Conservation (phyloP, 2,888 invertebrate species). For the Lomographa bimaculata region DNA sequence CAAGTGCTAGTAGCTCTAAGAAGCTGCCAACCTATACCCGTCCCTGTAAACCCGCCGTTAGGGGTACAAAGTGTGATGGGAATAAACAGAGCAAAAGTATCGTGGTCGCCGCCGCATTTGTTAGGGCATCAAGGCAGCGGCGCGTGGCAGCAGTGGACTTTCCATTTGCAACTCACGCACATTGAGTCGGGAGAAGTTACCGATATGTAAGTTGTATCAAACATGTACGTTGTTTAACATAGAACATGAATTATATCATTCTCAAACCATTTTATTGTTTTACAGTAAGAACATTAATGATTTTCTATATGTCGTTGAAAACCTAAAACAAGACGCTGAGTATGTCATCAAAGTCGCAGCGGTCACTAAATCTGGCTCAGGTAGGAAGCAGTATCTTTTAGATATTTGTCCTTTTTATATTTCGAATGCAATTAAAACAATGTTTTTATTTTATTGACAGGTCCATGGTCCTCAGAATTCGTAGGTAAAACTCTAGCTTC, state of each 20-base stretch:
- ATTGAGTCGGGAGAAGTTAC: slow-evolving; percentile 56
- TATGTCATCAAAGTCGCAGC: slow-evolving; percentile 92
- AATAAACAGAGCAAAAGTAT: slow-evolving; percentile 88
- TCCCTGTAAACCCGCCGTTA: slow-evolving; percentile 91
- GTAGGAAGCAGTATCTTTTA: no score
- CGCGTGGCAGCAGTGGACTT: slow-evolving; percentile 89
- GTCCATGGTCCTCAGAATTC: slow-evolving; percentile 92
- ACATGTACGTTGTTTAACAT: no score
- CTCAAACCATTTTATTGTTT: no score
- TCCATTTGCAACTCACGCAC: slow-evolving; percentile 88
- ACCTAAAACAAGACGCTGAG: slow-evolving; percentile 88
- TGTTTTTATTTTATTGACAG: slow-evolving; percentile 49
- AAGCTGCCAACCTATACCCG: slow-evolving; percentile 90
- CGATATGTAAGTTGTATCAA: slow-evolving; percentile 66
- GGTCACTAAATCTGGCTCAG: slow-evolving; percentile 87
- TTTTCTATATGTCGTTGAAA: slow-evolving; percentile 85
- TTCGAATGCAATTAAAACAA: no score
- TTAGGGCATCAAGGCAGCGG: slow-evolving; percentile 88
- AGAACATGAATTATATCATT: no score
- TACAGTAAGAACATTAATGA: slow-evolving; percentile 79
- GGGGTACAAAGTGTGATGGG: slow-evolving; percentile 93
- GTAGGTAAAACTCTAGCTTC: slow-evolving; percentile 86
- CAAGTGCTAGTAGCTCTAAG: slow-evolving; percentile 83
- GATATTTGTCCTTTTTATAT: no score
- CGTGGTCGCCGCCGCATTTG: slow-evolving; percentile 92